Evolutionary conservation across 2,888 invertebrate species (phyloP).

Genomic region (Ypsolopha sequella): DNA sequence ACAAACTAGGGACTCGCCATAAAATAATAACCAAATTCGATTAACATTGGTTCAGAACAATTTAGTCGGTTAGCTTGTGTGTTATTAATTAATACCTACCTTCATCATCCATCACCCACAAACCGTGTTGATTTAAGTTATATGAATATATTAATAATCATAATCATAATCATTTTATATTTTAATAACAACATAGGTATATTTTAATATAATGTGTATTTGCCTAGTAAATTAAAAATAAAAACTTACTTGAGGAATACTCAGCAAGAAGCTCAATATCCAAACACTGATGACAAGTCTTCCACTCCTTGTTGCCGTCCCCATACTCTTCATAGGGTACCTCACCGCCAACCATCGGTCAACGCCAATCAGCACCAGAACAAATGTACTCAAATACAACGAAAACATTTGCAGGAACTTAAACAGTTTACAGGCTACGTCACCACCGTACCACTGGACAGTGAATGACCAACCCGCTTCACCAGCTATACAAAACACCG

Average conservation of each 20-base stretch:
- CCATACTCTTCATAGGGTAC: conserved; percentile 81
- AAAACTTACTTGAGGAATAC: conserved; percentile 82
- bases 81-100: no score
- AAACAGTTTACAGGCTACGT: conserved; percentile 81
- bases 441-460: conserved; percentile 85
- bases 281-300: conserved; percentile 79
- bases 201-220: no score
- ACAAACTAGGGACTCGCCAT: no score
- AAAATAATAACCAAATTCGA: no score
- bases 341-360: conserved; percentile 86
- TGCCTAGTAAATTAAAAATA: no score
- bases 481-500: conserved; percentile 83
- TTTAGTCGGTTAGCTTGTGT: no score
- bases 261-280: conserved; percentile 78
- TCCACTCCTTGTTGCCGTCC: conserved; percentile 76
- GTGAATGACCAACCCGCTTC: conserved; percentile 86
- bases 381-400: conserved; percentile 85
- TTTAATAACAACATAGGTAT: no score
- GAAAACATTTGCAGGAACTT: conserved; percentile 88
- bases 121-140: no score
- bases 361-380: conserved; percentile 84
- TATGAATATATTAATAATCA: no score
- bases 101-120: no score
- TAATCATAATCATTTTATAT: no score
- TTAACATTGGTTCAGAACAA: no score